Conservation (phyloP, 2,888 invertebrate species). For the Himalopsyche tibetana region DNA sequence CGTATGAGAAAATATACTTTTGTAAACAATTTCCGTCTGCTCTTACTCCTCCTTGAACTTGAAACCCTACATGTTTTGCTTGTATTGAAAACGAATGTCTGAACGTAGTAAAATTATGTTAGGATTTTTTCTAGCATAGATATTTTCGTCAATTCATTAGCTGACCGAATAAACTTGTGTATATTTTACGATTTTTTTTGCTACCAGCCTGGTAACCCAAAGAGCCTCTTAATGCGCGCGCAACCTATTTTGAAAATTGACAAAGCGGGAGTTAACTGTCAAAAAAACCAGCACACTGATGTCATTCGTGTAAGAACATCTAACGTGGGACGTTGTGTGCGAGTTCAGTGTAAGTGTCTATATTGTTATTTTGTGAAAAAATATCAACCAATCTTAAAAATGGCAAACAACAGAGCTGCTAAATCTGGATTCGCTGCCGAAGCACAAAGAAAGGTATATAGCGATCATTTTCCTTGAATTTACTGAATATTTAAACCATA, state of each 20-base stretch:
- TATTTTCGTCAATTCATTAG: background rate
- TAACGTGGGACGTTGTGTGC: slow-evolving; percentile 31
- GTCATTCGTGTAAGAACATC: slow-evolving; percentile 56
- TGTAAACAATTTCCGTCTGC: no score
- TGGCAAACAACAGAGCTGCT: slow-evolving; percentile 90
- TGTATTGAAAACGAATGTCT: no score
- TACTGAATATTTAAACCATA: slow-evolving; percentile 43
- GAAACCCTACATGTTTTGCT: no score
- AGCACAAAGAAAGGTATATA: slow-evolving; percentile 91
- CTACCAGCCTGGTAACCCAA: slow-evolving; percentile 14
- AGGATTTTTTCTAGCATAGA: no score
- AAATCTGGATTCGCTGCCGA: slow-evolving; percentile 98
- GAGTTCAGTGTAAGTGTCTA: slow-evolving; percentile 54
- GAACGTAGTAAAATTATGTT: no score
- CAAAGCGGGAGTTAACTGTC: slow-evolving; percentile 59
- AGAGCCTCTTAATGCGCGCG: slow-evolving; percentile 46
- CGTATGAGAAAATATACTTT: no score
- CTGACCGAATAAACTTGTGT: background rate
- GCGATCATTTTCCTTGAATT: background rate
- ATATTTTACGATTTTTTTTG: no score
- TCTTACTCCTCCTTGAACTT: no score
- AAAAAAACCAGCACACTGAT: slow-evolving; percentile 45
- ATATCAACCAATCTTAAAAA: slow-evolving; percentile 68
- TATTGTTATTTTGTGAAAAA: slow-evolving; percentile 47
- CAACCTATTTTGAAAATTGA: slow-evolving; percentile 54